phyloP scores from a whole-genome alignment of 2,797 vertebrate species.

The Bovichtus diacanthus region DNA sequence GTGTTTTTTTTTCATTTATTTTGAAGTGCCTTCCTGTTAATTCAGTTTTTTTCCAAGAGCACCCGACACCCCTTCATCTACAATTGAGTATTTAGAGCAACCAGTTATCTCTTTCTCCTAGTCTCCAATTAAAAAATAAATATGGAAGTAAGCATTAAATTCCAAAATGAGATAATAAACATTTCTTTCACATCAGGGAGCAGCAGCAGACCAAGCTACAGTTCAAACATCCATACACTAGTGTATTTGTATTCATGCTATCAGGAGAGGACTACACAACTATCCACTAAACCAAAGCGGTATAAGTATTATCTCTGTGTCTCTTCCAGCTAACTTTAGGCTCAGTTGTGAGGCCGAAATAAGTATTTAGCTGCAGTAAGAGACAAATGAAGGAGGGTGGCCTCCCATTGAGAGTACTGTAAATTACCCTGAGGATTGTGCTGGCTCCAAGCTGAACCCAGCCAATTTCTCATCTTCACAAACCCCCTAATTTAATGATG shows the following conservation, averaged over 20 bases:
- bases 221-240: too few relatives aligned
- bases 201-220: neutral
- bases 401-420: conserved; percentile 64
- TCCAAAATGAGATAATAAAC: too few relatives aligned
- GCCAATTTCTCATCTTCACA: conserved; percentile 74
- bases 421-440: conserved; percentile 74
- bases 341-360: conserved; percentile 46
- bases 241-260: conserved; percentile 19
- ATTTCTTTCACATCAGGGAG: too few relatives aligned
- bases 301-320: conserved; percentile 37
- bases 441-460: conserved; percentile 74
- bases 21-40: too few relatives aligned
- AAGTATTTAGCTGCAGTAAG: conserved; percentile 65
- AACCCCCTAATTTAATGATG: conserved; percentile 80
- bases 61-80: too few relatives aligned
- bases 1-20: too few relatives aligned
- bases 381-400: conserved; percentile 73
- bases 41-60: too few relatives aligned
- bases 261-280: conserved; percentile 9
- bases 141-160: too few relatives aligned
- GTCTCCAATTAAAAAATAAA: too few relatives aligned
- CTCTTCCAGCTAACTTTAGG: conserved; percentile 37
- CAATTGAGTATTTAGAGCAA: too few relatives aligned
- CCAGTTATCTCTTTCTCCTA: too few relatives aligned
- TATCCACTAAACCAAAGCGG: conserved; percentile 35